Percentiles rank a stretch among this genome's conserved stretches.
phyloP scores from a whole-genome alignment of 2,888 invertebrate genomes.

The Rhorus exstirpatorius region DNA sequence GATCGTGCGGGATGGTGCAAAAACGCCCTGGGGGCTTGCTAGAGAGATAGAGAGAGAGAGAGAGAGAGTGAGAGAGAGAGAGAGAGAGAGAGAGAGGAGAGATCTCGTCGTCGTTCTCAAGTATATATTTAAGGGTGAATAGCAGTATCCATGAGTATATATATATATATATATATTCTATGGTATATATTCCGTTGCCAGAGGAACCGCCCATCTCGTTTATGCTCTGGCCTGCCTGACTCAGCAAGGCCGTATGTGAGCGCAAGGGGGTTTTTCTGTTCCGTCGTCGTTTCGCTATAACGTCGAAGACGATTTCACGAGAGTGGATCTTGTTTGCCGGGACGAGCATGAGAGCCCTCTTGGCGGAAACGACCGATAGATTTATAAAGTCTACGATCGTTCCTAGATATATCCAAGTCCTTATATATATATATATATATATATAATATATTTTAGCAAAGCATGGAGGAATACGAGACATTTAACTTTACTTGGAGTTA shows the following conservation, averaged over 20 bases:
- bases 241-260: conserved; percentile 76
- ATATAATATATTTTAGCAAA: no score
- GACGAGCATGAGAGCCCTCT: conserved; percentile 70
- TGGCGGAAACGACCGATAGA: conserved; percentile 61
- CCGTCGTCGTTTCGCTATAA: conserved; percentile 66
- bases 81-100: no score
- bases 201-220: conserved; percentile 83
- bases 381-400: conserved; percentile 70
- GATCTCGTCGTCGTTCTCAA: conserved; percentile 43
- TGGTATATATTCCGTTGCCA: conserved; percentile 80
- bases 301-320: conserved; percentile 80
- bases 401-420: neutral
- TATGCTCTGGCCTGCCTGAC: conserved; percentile 82
- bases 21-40: conserved; percentile 44
- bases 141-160: conserved; percentile 28
- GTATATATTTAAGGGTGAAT: conserved; percentile 80
- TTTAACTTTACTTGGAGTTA: no score
- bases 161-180: conserved; percentile 4
- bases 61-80: no score
- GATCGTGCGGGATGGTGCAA: conserved; percentile 42
- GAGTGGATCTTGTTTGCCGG: conserved; percentile 77
- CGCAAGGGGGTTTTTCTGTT: conserved; percentile 53
- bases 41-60: conserved; percentile 42
- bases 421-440: no score
- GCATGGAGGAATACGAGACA: no score